Base-by-base conservation (phyloP, 2,113 vertebrate genomes). In the Thryonomys swinderianus region DNA sequence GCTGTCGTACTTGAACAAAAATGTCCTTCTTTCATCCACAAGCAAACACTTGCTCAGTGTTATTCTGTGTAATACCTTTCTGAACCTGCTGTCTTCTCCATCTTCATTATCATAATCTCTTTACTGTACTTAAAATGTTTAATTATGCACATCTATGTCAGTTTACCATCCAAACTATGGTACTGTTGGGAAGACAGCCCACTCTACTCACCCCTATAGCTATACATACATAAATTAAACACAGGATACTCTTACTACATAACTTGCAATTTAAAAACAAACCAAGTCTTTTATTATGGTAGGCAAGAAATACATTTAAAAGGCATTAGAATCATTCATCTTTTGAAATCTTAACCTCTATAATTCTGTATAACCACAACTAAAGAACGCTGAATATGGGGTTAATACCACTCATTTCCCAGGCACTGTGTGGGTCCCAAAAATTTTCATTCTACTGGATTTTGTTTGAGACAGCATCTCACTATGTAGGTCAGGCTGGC, bases 181-280 rank as follows among this genome's bases (percentile, higher is more conserved):
- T 64, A 21, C 20, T 59, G n/a, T 42, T 64, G 55, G 76, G 51
- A 37, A 83, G 42, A 64, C 84, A 95, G 61, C 16, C 14, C 6
- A 48, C 17, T 90, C 81, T 73, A 45, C 18, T 95, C 12, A 53
- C n/a, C 59, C 48, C 37, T 5, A 32, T 7, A 71, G 61, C 9
- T 21, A 64, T 2, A 48, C 17, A 69, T 2, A 17, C 2, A 55
- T n/a, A 91, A 89, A 89, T 7, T 55, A 64, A 71, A 64, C 34
- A 59, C 16, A 67, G 5, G 10, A 91, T 45, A 48, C 23, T 79
- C 61, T 86, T 79, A 73, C 42, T 18, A 45, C 45, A 83, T 18
- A 8, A 42, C 80, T 42, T 32, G 51, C 34, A 67, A 79, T 27
- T 76, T 71, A 80, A 51, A 94, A 94, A 93, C 25, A 88, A 91